Conservation (phyloP, 2,113 vertebrate species). For the Callopanchax toddi region DNA sequence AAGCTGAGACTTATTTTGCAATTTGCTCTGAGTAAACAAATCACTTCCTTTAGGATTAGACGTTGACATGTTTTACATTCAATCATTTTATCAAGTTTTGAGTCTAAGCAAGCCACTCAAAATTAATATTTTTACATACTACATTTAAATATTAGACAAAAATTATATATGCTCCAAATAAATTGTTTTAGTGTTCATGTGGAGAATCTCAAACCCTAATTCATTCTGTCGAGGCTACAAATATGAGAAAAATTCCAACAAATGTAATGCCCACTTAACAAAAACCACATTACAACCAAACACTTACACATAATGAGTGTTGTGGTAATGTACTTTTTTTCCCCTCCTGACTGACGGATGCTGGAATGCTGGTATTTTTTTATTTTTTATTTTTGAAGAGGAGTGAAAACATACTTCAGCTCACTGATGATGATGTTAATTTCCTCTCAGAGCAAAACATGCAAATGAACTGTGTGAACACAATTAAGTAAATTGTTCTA, state of each 20-base stretch:
- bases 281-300: conserved; percentile 72
- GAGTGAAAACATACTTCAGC: conserved; percentile 79
- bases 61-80: neutral
- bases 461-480: conserved; percentile 73
- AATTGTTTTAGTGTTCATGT: conserved; percentile 15
- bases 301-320: conserved; percentile 72
- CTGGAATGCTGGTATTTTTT: conserved; percentile 63
- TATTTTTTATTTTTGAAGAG: conserved; percentile 72
- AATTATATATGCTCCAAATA: conserved; percentile 6
- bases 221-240: conserved; percentile 3
- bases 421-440: conserved; percentile 74
- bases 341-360: conserved; percentile 55
- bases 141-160: neutral
- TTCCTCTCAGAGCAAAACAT: conserved; percentile 78
- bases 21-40: neutral
- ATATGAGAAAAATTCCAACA: conserved; percentile 47
- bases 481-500: conserved; percentile 68
- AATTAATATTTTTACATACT: conserved; percentile 2
- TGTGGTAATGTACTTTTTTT: conserved; percentile 60
- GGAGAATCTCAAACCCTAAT: conserved; percentile 23
- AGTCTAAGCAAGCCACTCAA: neutral
- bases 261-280: conserved; percentile 67
- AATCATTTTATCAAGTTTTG: neutral
- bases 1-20: conserved; percentile 5
- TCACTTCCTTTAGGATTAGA: neutral